A percentile compares a stretch with the other conserved stretches of the same genome.
Conservation (phyloP, 2,888 invertebrate species). For the Ochlodes sylvanus region DNA sequence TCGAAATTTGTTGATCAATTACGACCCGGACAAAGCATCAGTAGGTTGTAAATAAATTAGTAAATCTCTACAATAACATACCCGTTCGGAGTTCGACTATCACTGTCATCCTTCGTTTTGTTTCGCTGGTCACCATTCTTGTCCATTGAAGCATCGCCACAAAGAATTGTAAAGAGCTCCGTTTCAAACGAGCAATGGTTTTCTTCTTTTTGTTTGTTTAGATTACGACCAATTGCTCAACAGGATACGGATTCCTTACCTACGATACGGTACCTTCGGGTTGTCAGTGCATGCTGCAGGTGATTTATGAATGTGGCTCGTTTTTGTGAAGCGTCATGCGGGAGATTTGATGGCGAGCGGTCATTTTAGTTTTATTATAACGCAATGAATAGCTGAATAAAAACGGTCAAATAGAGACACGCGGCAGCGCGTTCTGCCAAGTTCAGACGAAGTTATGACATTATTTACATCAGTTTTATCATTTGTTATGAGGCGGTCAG, state of each 20-base stretch:
- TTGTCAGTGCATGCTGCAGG: slow-evolving; percentile 18
- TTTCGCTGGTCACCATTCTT: slow-evolving; percentile 26
- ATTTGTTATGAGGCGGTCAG: too few relatives aligned
- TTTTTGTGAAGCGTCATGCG: slow-evolving; percentile 13
- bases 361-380: background rate
- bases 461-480: too few relatives aligned
- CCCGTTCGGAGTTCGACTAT: background rate
- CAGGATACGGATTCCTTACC: slow-evolving; percentile 12
- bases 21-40: background rate
- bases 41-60: background rate
- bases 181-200: slow-evolving; percentile 31
- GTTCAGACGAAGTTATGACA: too few relatives aligned
- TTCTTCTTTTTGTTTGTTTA: slow-evolving; percentile 20
- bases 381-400: background rate
- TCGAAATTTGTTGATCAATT: background rate
- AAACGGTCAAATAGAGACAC: background rate
- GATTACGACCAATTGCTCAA: slow-evolving; percentile 8
- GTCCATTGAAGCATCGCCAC: slow-evolving; percentile 29
- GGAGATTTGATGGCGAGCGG: slow-evolving; percentile 16
- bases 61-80: background rate
- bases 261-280: background rate
- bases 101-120: background rate
- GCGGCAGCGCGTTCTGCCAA: background rate
- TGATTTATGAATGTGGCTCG: slow-evolving; percentile 29
- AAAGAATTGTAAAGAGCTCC: slow-evolving; percentile 34